Percentiles rank a stretch among this genome's conserved stretches.
Evolutionary conservation across 2,888 invertebrate genomes (phyloP).

Genomic region (Heliothis peltigera): DNA sequence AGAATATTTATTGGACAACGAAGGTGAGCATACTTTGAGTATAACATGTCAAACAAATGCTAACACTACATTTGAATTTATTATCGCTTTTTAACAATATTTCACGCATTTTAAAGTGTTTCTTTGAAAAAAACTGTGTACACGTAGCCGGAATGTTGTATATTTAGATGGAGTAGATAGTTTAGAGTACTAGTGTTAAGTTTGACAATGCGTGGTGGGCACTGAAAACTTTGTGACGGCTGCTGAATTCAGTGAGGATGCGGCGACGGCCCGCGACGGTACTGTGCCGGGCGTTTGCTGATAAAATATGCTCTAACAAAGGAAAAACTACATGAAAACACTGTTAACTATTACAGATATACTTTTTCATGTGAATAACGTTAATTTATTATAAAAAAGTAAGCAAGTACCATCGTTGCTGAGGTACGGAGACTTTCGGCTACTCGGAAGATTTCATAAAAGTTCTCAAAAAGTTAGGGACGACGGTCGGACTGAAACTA

Average conservation of each 20-base stretch:
- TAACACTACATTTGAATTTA: slow-evolving; percentile 53
- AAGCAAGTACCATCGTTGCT: neutral
- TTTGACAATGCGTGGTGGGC: slow-evolving; percentile 71
- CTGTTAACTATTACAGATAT: slow-evolving; percentile 23
- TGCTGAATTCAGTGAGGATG: slow-evolving; percentile 78
- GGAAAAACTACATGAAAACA: slow-evolving; percentile 28
- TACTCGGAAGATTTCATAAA: slow-evolving; percentile 7
- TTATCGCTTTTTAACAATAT: slow-evolving; percentile 57
- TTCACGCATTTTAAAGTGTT: slow-evolving; percentile 44
- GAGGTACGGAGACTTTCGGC: slow-evolving; percentile 23
- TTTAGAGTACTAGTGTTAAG: slow-evolving; percentile 67
- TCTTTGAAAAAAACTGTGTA: slow-evolving; percentile 44
- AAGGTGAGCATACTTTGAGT: slow-evolving; percentile 75
- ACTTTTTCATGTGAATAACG: slow-evolving; percentile 19
- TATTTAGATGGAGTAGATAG: slow-evolving; percentile 58
- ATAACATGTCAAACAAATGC: slow-evolving; percentile 51
- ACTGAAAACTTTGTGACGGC: slow-evolving; percentile 75
- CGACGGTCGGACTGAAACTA: neutral
- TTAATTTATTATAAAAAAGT: slow-evolving; percentile 2
- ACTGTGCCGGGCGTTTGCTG: slow-evolving; percentile 65
- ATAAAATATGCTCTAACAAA: slow-evolving; percentile 50
- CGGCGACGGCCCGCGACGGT: slow-evolving; percentile 82
- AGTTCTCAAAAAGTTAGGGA: slow-evolving; percentile 36
- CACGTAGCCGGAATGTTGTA: slow-evolving; percentile 32
- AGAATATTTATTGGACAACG: slow-evolving; percentile 71